Conservation (phyloP, 1,140 invertebrate species). For the Chironomus tepperi region DNA sequence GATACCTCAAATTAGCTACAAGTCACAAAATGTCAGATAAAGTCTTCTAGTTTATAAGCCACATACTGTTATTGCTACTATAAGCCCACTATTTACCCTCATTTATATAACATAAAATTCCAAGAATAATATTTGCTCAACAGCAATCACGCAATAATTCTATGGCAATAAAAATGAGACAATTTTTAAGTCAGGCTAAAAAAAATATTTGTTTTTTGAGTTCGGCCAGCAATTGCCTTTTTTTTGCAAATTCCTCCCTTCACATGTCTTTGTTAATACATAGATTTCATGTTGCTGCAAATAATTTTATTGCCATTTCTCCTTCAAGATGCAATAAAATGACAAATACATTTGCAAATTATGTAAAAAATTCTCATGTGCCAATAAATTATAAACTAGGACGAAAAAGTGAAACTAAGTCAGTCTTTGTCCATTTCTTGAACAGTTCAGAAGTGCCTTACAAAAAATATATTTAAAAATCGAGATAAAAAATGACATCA, state of each 20-base stretch:
- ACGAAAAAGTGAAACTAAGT: background rate
- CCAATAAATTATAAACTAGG: constrained; percentile 13
- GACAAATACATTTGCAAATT: constrained; percentile 3
- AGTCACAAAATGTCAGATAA: too few relatives aligned
- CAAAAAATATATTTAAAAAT: background rate
- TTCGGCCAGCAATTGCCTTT: background rate
- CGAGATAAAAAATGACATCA: background rate
- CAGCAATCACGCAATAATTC: constrained; percentile 6
- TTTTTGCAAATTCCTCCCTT: background rate
- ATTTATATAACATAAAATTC: background rate
- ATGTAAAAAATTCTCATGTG: background rate
- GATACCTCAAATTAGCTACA: too few relatives aligned
- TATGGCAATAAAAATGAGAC: background rate
- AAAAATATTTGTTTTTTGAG: background rate
- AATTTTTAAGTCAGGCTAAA: constrained; percentile 7
- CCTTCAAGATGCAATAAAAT: background rate
- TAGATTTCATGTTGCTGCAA: background rate
- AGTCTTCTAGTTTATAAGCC: too few relatives aligned
- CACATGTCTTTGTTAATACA: background rate
- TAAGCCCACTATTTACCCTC: background rate
- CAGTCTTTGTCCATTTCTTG: constrained; percentile 6
- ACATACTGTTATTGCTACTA: background rate
- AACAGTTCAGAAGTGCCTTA: background rate
- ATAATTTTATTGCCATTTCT: constrained; percentile 14
- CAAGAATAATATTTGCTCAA: constrained; percentile 8